Conservation (phyloP, 2,888 invertebrate genomes). For the Zeuzera pyrina region DNA sequence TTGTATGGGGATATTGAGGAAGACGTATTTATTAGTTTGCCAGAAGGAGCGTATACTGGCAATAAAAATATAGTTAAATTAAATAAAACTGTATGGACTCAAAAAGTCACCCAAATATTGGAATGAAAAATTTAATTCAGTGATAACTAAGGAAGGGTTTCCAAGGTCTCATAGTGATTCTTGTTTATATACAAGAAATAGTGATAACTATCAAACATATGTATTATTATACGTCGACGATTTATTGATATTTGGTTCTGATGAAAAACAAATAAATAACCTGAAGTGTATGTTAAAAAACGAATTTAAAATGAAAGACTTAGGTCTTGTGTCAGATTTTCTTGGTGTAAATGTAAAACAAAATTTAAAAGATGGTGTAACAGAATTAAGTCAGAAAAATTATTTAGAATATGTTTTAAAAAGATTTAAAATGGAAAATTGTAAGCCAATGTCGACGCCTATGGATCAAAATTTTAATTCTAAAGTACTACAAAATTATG, state of each 20-base stretch:
- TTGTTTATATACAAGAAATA: constrained; percentile 13
- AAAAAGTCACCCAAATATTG: constrained; percentile 17
- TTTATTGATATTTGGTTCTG: too few relatives aligned
- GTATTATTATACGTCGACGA: constrained; percentile 16
- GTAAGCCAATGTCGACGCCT: constrained; percentile 7
- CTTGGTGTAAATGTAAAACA: constrained; percentile 10
- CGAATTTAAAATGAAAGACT: constrained; percentile 10
- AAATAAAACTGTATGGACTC: constrained; percentile 11
- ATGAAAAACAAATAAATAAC: too few relatives aligned
- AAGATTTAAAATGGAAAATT: constrained; percentile 8
- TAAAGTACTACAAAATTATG: constrained; percentile 8
- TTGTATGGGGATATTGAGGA: constrained; percentile 14
- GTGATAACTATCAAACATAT: constrained; percentile 9
- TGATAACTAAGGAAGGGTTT: constrained; percentile 16
- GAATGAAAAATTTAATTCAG: constrained; percentile 17
- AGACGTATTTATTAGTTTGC: constrained; percentile 12
- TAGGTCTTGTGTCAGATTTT: constrained; percentile 7
- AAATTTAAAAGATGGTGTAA: constrained; percentile 5
- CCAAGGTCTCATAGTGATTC: constrained; percentile 12
- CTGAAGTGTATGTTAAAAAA: constrained; percentile 7
- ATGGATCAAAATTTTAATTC: constrained; percentile 15
- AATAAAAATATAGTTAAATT: constrained; percentile 12
- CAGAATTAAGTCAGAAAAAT: constrained; percentile 7
- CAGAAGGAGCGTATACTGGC: constrained; percentile 12
- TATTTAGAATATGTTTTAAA: constrained; percentile 8